Conservation (phyloP, 2,113 vertebrate species). For the Oreochromis spilurus region DNA sequence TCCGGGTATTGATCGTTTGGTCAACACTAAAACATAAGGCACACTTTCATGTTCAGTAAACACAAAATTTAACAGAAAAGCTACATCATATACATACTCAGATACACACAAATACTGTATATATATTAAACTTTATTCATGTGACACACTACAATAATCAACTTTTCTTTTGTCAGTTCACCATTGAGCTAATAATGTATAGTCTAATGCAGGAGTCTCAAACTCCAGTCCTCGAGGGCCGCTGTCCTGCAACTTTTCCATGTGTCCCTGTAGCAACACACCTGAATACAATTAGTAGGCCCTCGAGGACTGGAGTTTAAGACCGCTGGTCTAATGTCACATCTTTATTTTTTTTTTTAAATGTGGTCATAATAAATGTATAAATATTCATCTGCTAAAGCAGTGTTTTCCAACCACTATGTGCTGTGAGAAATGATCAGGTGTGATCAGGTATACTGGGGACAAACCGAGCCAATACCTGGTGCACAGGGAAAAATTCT, state of each 20-base stretch:
- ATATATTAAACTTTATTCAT: background rate
- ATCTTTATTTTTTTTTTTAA: background rate
- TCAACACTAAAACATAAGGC: fast-evolving
- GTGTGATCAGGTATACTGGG: background rate
- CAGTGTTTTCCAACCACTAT: background rate
- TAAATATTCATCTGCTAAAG: background rate
- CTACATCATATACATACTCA: fast-evolving
- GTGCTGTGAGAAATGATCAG: background rate
- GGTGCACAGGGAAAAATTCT: background rate
- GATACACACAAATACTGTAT: background rate
- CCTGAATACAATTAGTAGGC: background rate
- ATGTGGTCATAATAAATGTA: background rate
- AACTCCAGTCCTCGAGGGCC: background rate
- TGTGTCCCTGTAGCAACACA: background rate
- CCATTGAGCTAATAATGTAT: background rate
- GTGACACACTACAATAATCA: background rate
- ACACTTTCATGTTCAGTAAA: fast-evolving
- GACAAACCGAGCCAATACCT: background rate
- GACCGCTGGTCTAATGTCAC: no score
- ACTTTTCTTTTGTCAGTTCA: background rate
- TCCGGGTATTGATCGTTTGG: background rate
- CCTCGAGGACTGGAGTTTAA: background rate
- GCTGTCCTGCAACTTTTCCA: background rate
- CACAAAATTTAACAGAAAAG: background rate
- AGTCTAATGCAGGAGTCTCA: background rate